phyloP scores from a whole-genome alignment of 2,113 vertebrate species.

The Corythoichthys haematopterus region DNA sequence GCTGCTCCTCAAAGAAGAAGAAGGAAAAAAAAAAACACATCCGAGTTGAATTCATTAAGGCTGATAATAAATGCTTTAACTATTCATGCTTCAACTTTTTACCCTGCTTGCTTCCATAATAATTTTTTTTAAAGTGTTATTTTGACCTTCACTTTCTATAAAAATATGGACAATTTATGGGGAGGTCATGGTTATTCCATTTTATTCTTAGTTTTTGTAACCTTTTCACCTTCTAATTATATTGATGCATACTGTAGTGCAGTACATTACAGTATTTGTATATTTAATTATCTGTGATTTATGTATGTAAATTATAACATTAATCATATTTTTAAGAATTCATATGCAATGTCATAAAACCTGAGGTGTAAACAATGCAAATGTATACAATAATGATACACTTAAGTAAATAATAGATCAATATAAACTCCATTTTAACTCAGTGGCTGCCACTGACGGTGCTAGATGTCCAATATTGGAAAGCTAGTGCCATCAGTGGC shows the following conservation, averaged over 20 bases:
- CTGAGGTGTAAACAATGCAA: no score
- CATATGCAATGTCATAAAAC: background rate
- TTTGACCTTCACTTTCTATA: background rate
- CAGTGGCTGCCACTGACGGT: background rate
- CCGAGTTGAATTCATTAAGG: background rate
- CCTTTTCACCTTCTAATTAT: no score
- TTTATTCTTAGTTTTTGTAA: background rate
- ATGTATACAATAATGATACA: no score
- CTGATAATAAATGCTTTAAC: background rate
- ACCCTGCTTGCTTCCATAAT: background rate
- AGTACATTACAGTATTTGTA: background rate
- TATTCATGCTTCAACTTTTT: conserved; percentile 4
- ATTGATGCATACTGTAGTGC: background rate
- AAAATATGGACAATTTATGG: background rate
- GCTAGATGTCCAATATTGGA: no score
- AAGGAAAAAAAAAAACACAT: background rate
- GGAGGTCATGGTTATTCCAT: background rate
- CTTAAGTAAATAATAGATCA: no score
- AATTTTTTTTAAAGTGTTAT: background rate
- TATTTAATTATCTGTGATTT: background rate
- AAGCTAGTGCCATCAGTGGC: no score
- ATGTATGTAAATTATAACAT: background rate
- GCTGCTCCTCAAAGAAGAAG: conserved; percentile 3
- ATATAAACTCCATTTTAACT: no score
- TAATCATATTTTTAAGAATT: background rate